Conservation (phyloP, 2,113 vertebrate genomes). For the Psilopogon haemacephalus region DNA sequence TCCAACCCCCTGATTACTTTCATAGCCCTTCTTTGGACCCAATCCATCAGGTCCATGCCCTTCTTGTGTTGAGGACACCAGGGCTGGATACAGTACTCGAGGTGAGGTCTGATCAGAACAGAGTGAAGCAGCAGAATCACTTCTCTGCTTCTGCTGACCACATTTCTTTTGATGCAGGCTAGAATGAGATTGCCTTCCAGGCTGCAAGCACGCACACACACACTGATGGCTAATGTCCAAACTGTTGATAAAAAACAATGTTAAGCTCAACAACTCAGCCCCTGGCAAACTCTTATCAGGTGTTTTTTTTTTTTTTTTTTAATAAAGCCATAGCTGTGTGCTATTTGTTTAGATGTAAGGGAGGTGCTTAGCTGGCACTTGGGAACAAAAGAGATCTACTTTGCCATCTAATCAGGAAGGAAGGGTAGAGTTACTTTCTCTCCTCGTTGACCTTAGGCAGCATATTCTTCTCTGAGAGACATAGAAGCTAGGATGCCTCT, state of each 20-base stretch:
- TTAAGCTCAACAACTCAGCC: background rate
- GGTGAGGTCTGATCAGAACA: too few relatives aligned
- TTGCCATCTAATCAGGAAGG: background rate
- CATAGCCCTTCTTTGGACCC: too few relatives aligned
- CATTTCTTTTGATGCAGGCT: too few relatives aligned
- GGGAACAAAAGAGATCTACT: background rate
- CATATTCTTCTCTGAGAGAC: background rate
- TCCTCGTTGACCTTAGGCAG: background rate
- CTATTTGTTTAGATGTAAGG: background rate
- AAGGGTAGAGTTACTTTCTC: rapidly evolving
- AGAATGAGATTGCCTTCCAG: too few relatives aligned
- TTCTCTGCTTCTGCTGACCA: too few relatives aligned
- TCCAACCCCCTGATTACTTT: too few relatives aligned
- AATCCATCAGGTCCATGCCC: too few relatives aligned
- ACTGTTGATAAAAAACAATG: background rate
- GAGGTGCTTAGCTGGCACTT: background rate
- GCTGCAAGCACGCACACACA: too few relatives aligned
- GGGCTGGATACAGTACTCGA: too few relatives aligned
- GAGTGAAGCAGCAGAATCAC: too few relatives aligned
- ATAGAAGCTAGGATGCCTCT: background rate
- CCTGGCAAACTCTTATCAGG: background rate
- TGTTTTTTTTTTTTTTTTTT: background rate
- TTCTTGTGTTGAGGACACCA: too few relatives aligned
- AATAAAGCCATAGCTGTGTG: background rate
- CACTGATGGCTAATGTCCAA: too few relatives aligned